Evolutionary conservation across 2,797 vertebrate genomes (phyloP).

Genomic region (Acanthurus lineatus): DNA sequence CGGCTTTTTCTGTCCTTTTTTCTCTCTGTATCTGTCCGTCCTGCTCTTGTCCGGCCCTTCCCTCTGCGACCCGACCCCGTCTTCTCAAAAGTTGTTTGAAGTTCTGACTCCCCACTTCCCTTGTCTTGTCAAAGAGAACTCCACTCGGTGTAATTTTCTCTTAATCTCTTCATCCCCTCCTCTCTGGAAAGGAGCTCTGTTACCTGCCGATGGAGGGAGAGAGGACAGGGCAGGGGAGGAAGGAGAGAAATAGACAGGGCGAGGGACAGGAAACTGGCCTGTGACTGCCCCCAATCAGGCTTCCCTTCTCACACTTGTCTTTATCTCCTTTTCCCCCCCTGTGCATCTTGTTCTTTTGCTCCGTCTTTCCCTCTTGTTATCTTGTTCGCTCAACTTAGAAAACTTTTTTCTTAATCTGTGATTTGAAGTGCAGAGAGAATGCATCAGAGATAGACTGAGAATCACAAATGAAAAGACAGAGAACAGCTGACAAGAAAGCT

Average conservation of each 20-base stretch:
- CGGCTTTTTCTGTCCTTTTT: slow-evolving; percentile 44
- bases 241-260: slow-evolving; percentile 13
- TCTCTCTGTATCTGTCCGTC: slow-evolving; percentile 41
- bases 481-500: slow-evolving; percentile 18
- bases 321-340: slow-evolving; percentile 29
- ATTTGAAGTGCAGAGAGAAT: slow-evolving; percentile 44
- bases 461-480: slow-evolving; percentile 33
- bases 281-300: slow-evolving; percentile 75
- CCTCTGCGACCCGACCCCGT: slow-evolving; percentile 55
- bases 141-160: slow-evolving; percentile 78
- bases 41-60: slow-evolving; percentile 50
- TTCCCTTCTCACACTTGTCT: slow-evolving; percentile 52
- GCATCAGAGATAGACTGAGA: slow-evolving; percentile 12
- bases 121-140: slow-evolving; percentile 71
- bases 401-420: slow-evolving; percentile 45
- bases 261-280: slow-evolving; percentile 63
- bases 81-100: slow-evolving; percentile 79
- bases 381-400: slow-evolving; percentile 31
- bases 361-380: slow-evolving; percentile 29
- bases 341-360: slow-evolving; percentile 41
- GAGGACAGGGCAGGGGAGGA: slow-evolving; percentile 4
- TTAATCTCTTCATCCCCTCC: slow-evolving; percentile 82
- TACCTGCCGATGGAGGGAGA: slow-evolving; percentile 61
- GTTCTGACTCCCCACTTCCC: slow-evolving; percentile 68
- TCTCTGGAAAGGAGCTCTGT: slow-evolving; percentile 61